These are phyloP conservation scores for Alexandromys fortis DNA, from an alignment of 2,113 vertebrate species.

Conservation along the genomic window DNA sequence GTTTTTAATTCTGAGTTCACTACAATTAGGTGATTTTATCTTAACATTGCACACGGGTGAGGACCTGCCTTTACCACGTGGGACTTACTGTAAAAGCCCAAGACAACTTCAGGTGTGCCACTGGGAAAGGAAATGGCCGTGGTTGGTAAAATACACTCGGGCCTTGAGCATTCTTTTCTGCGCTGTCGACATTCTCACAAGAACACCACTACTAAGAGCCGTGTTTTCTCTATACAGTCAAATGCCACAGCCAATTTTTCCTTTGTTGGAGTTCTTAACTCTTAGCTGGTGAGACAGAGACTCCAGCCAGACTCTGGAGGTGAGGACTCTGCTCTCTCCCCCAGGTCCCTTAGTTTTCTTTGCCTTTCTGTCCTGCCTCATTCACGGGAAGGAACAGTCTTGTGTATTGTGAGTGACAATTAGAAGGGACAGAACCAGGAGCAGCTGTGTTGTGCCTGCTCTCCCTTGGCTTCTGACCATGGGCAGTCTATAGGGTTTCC, in stretches of 20 bases:
- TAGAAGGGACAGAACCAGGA: neutral
- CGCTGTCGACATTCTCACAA: neutral
- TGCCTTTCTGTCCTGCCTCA: neutral
- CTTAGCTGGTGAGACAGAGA: neutral
- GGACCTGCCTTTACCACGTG: neutral
- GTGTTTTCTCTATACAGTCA: too few relatives aligned
- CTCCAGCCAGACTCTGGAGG: neutral
- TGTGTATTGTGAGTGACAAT: neutral
- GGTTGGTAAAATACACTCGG: too few relatives aligned
- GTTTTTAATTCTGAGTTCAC: neutral
- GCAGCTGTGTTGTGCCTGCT: neutral
- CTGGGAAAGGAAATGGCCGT: neutral
- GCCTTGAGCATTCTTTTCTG: neutral
- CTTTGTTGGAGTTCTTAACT: neutral
- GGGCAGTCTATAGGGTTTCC: neutral
- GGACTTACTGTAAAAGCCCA: neutral
- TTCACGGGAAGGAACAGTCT: neutral
- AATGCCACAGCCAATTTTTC: neutral
- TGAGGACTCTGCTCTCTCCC: neutral
- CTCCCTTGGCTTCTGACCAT: neutral
- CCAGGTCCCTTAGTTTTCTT: neutral
- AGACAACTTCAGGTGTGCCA: neutral
- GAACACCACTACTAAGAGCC: neutral
- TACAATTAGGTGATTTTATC: neutral
- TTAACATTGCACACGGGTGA: neutral